Base-by-base conservation (phyloP, 1,140 invertebrate genomes). In the Pogonognathellus flavescens region DNA sequence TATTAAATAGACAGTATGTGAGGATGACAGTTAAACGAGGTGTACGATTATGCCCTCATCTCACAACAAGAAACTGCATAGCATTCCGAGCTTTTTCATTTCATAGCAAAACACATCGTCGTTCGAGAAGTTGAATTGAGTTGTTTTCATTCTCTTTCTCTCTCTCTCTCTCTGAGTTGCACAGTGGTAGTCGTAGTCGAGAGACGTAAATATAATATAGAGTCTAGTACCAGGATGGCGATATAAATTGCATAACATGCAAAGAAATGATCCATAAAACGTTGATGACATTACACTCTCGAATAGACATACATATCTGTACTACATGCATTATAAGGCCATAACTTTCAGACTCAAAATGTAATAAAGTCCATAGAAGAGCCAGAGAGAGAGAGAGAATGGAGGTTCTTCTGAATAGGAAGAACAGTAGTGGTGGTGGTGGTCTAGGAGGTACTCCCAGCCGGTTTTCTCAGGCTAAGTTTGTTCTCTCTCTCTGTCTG, bases 161-260 rank as follows among this genome's bases (percentile, higher is more conserved):
- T 41, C 31, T 41, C 31, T 41, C 31, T 41, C 2, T 41, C 31
- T 41, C 31, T 41, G 31, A 41, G 31, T 41, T 41, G 31, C 31
- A 41, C 6, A 41, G 31, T 41, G 31, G 31, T 41, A 1, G 31
- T 41, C 6, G 31, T 41, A 41, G 31, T 41, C 6, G 6, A 41
- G 31, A 1, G 31, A 41, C 31, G 31, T 41, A 41, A 41, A 41
- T 41, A 41, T 41, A 41, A 41, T 41, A 41, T 41, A 41, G 31
- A 6, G 31, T 41, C 6, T 41, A 41, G 31, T 16, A 3, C 66
- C 22, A 10, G 31, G 70, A 76, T 76, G 41, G 41, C n/a, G 41
- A 76, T 76, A 76, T 76, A 76, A 76, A 41, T 76, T 76, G 70
- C 70, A 76, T 76, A 76, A 76, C 70, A 76, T 76, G 31, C 41